A percentile compares a stretch with the other conserved stretches of the same genome.
phyloP scores from a whole-genome alignment of 2,888 invertebrate species.

The Amblyjoppa proteus region DNA sequence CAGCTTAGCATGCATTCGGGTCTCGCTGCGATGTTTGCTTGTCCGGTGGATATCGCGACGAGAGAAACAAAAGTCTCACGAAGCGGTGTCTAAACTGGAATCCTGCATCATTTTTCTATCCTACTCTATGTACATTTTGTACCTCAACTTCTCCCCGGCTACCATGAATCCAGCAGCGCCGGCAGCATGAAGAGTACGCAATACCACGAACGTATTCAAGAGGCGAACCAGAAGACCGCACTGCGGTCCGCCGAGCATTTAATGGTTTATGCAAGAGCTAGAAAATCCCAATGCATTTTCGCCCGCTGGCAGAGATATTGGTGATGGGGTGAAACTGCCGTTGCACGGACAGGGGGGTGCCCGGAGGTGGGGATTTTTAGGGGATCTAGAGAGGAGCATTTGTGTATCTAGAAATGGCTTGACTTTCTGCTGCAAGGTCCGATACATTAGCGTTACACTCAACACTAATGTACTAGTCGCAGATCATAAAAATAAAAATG shows the following conservation, averaged over 20 bases:
- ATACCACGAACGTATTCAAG: conserved; percentile 60
- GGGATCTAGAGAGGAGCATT: not conserved
- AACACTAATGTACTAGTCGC: not conserved
- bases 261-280: conserved; percentile 77
- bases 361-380: not conserved
- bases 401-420: not conserved
- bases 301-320: conserved; percentile 66
- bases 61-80: not conserved
- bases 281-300: conserved; percentile 74
- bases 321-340: conserved; percentile 65
- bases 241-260: conserved; percentile 74
- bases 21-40: not conserved
- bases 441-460: not conserved
- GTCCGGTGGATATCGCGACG: not conserved
- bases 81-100: conserved; percentile 19
- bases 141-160: conserved; percentile 36
- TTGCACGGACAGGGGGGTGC: conserved; percentile 32
- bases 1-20: not conserved
- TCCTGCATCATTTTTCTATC: conserved; percentile 58
- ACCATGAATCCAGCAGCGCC: conserved; percentile 42
- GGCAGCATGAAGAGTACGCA: conserved; percentile 22
- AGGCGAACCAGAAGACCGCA: conserved; percentile 71
- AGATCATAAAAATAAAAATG: not conserved
- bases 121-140: conserved; percentile 17
- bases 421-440: conserved; percentile 5